Evolutionary conservation across 30 jellyfish, hydroid and myxozoan genomes (phyloP).

Genomic region (Pelagia noctiluca): DNA sequence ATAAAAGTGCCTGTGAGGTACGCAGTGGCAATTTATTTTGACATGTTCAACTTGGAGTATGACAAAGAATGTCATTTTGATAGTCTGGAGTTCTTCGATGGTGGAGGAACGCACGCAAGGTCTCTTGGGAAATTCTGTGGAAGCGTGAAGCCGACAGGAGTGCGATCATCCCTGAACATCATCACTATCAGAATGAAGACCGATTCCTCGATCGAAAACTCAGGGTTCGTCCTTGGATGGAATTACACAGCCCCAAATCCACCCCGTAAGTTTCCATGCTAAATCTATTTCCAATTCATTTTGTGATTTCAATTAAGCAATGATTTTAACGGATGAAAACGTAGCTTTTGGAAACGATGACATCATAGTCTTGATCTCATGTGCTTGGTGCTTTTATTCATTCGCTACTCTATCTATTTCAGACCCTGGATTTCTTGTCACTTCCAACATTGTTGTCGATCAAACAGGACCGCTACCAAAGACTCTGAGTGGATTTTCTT

Average conservation of each 20-base stretch:
- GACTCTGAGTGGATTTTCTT: conserved; percentile 28
- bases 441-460: conserved; percentile 86
- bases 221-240: conserved; percentile 87
- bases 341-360: too few relatives aligned
- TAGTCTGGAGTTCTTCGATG: conserved; percentile 81
- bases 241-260: conserved; percentile 58
- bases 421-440: conserved; percentile 93
- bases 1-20: conserved; percentile 71
- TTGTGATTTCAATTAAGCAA: too few relatives aligned
- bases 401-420: too few relatives aligned
- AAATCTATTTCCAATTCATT: background rate
- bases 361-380: too few relatives aligned
- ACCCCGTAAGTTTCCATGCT: conserved; percentile 84
- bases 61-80: conserved; percentile 82
- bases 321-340: too few relatives aligned
- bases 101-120: conserved; percentile 45
- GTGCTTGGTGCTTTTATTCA: too few relatives aligned
- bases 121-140: conserved; percentile 72
- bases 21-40: conserved; percentile 77
- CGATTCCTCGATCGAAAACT: conserved; percentile 58
- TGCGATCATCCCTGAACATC: conserved; percentile 52
- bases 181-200: conserved; percentile 75
- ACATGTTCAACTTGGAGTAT: conserved; percentile 69
- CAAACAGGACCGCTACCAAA: conserved; percentile 78
- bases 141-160: conserved; percentile 40